Base-by-base conservation (phyloP, 1,140 invertebrate genomes). In the Drosophila kurseongensis region DNA sequence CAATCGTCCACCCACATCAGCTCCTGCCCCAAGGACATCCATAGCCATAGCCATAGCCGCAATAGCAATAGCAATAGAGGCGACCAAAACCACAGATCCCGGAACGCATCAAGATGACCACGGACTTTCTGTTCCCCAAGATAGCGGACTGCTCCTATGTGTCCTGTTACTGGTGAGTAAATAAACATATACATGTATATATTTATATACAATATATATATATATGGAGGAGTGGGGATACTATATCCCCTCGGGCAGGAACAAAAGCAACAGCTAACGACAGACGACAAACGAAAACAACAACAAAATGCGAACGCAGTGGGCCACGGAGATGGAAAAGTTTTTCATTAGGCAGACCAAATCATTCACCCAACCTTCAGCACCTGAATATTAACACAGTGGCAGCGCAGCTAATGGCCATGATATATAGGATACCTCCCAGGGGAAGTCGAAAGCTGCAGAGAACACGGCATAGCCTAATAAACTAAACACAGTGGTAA, bases 81-180 rank as follows among this genome's bases (percentile, higher is more conserved):
- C 27, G 60, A 38, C 10, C 38, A 63, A 13, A 13, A 16, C 13
- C 10, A 10, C 14, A 14, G 50, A 41, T 55, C 27, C 55, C 27
- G 14, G 23, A 66, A 57, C 45, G 18, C 62, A 67, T 60, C 72
- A 82, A 86, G 67, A 92, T 92, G 91, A 80, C 78, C 56, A 91
- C 91, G 69, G 91, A 92, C 56, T 83, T 92, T 71, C 60, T 92
- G 44, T 95, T 95, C 93, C 93, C 94, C 27, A 95, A 95, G 93
- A 93, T 94, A 88, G 90, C 93, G 54, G 95, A 95, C 68, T 95
- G 95, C 92, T 95, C 95, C 75, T 95, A 95, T 92, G 95, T 95
- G 55, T 95, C 95, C 74, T 95, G 95, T 92, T 95, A 95, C 92
- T 95, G 95, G 95, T 94, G 92, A 94, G 94, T 93, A 69, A 14